phyloP scores from a whole-genome alignment of 2,113 vertebrate species.

The Ctenomys sociabilis region DNA sequence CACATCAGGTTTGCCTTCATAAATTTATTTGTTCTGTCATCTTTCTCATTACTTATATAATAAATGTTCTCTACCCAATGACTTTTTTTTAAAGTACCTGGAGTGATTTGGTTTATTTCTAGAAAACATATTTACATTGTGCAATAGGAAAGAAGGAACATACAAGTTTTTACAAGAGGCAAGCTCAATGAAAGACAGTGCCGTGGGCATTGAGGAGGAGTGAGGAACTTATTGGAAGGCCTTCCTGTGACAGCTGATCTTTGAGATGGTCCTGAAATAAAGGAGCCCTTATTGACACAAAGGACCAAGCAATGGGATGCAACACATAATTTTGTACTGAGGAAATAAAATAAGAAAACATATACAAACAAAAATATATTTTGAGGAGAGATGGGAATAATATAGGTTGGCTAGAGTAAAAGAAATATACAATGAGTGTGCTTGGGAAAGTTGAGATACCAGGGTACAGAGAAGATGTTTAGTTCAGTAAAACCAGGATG shows the following conservation, averaged over 20 bases:
- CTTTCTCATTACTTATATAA: background rate
- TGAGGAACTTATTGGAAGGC: background rate
- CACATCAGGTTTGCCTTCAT: background rate
- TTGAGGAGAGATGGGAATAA: background rate
- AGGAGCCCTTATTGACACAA: background rate
- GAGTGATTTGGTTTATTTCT: conserved; percentile 1
- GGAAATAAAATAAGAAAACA: background rate
- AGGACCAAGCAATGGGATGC: background rate
- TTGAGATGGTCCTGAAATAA: background rate
- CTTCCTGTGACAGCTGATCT: background rate
- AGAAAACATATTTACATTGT: conserved; percentile 28
- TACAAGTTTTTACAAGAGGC: background rate
- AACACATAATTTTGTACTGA: background rate
- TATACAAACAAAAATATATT: background rate
- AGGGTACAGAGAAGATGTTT: background rate
- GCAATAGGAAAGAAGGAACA: background rate
- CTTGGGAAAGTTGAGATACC: background rate
- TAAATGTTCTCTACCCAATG: background rate
- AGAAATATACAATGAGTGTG: background rate
- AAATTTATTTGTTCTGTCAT: conserved; percentile 3
- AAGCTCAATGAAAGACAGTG: background rate
- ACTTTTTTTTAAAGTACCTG: background rate
- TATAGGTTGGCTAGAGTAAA: background rate
- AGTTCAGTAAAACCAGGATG: background rate
- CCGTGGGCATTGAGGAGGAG: background rate